Conservation (phyloP, 2,797 vertebrate species). For the Sebastes minor region DNA sequence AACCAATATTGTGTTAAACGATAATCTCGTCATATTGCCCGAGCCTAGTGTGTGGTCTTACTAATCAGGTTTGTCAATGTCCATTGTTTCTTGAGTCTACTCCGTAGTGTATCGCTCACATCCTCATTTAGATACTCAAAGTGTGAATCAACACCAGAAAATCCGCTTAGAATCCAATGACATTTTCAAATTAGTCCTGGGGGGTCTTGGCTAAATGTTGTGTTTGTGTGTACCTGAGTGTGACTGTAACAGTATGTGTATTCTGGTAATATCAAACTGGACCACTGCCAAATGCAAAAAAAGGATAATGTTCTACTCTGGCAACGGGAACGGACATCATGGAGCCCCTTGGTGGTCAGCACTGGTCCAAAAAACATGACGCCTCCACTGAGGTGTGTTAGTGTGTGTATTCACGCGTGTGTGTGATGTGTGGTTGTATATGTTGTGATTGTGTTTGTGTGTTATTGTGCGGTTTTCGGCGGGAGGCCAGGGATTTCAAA, state of each 20-base stretch:
- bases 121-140: conserved; percentile 2
- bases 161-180: conserved; percentile 6
- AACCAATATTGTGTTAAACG: no score
- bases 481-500: conserved; percentile 72
- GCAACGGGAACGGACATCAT: conserved; percentile 44
- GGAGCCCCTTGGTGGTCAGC: conserved; percentile 55
- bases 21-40: no score
- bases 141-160: conserved; percentile 20
- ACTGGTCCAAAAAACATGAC: conserved; percentile 49
- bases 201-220: conserved; percentile 7
- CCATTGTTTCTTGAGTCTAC: conserved; percentile 12
- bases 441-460: conserved; percentile 36
- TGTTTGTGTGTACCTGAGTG: conserved; percentile 10
- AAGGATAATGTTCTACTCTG: conserved; percentile 47
- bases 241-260: conserved; percentile 5
- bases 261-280: conserved; percentile 24
- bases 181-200: conserved; percentile 5
- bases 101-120: not conserved
- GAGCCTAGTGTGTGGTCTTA: conserved; percentile 25
- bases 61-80: conserved; percentile 24
- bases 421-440: conserved; percentile 17
- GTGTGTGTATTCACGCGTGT: conserved; percentile 3
- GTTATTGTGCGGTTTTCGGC: conserved; percentile 57
- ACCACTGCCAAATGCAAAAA: conserved; percentile 32
- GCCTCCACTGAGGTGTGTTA: conserved; percentile 14